A percentile compares a stretch with the other conserved stretches of the same genome.
Evolutionary conservation across 2,797 vertebrate species (phyloP).

Genomic region (Pipistrellus pygmaeus): DNA sequence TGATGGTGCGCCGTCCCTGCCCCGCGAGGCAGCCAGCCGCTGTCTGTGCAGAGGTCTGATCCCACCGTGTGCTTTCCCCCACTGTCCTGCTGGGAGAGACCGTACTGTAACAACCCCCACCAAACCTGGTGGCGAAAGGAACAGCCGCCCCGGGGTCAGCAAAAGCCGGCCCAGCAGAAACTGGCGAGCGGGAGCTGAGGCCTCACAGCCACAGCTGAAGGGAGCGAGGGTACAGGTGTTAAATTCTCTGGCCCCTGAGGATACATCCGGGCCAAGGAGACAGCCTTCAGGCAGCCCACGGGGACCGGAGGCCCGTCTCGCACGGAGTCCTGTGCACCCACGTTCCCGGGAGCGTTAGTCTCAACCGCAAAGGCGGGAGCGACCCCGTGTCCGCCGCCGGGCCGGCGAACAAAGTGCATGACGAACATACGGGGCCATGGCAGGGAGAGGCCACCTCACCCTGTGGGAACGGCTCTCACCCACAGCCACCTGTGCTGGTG

Average conservation of each 20-base stretch:
- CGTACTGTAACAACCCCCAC: background rate
- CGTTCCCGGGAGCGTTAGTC: background rate
- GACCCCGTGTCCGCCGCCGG: background rate
- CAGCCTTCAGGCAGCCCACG: too few species aligned
- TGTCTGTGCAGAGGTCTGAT: background rate
- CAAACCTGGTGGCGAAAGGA: background rate
- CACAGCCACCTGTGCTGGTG: too few species aligned
- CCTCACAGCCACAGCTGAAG: too few species aligned
- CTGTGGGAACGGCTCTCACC: too few species aligned
- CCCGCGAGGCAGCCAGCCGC: fast-evolving
- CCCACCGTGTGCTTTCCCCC: too few species aligned
- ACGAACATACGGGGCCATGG: fast-evolving
- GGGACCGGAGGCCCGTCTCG: too few species aligned
- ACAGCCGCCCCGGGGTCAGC: background rate
- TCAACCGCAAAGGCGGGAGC: background rate
- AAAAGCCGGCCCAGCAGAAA: background rate
- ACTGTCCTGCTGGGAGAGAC: background rate
- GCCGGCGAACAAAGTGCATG: too few species aligned
- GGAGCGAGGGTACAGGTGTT: too few species aligned
- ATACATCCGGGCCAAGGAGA: too few species aligned
- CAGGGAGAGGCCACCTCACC: background rate
- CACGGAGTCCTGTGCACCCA: too few species aligned
- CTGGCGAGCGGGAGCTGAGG: background rate
- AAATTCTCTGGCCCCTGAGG: too few species aligned
- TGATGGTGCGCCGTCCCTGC: background rate